Conservation (phyloP, 1,140 invertebrate species). For the Hesperophylax magnus region DNA sequence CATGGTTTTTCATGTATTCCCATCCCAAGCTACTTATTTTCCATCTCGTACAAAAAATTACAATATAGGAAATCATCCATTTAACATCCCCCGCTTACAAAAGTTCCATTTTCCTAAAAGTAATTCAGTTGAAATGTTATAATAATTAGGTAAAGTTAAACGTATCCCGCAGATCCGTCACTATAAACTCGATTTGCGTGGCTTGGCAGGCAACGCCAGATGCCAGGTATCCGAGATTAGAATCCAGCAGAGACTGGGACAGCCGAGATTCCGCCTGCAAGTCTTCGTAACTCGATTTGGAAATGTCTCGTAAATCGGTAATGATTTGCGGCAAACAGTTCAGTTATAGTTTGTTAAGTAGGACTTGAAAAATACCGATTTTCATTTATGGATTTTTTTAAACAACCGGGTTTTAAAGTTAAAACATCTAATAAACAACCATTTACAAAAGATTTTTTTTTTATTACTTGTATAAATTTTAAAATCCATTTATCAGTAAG, state of each 20-base stretch:
- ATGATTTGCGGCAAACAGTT: slow-evolving; percentile 15
- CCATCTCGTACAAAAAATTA: too few relatives aligned
- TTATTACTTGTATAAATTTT: too few relatives aligned
- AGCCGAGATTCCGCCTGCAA: background rate
- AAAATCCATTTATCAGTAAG: too few relatives aligned
- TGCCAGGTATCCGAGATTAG: background rate
- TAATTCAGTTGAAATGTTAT: too few relatives aligned
- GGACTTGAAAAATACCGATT: too few relatives aligned
- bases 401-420: background rate
- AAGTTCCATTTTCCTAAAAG: too few relatives aligned
- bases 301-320: slow-evolving; percentile 21
- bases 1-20: too few relatives aligned
- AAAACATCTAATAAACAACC: background rate
- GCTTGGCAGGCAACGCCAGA: slow-evolving; percentile 1
- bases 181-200: slow-evolving; percentile 18
- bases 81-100: too few relatives aligned
- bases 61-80: too few relatives aligned
- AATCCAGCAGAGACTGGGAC: background rate
- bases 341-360: background rate
- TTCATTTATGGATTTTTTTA: background rate
- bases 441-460: background rate
- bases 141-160: background rate
- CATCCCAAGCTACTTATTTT: too few relatives aligned
- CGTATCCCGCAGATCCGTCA: background rate
- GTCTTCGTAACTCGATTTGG: slow-evolving; percentile 23